Conservation (phyloP, 2,113 vertebrate genomes). For the Physeter macrocephalus region DNA sequence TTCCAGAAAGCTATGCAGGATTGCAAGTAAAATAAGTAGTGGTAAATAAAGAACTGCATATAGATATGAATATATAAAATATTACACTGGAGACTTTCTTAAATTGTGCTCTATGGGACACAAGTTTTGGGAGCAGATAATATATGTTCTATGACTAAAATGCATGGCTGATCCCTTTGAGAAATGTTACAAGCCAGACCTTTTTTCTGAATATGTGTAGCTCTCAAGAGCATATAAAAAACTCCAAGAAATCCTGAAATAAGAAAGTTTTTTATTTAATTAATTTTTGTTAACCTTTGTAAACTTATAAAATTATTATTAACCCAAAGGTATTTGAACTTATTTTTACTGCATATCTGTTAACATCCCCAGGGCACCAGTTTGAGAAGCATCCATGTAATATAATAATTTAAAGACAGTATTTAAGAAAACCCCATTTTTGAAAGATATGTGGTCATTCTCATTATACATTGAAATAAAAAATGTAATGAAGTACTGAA, state of each 20-base stretch:
- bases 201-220: conserved; percentile 20
- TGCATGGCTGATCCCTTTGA: not conserved
- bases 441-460: not conserved
- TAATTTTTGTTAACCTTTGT: not conserved
- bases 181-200: not conserved
- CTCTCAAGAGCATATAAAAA: not conserved
- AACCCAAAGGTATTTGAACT: not conserved
- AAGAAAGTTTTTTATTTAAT: not conserved
- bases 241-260: not conserved
- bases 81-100: not conserved
- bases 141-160: not conserved
- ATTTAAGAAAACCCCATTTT: not conserved
- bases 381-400: not conserved
- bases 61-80: not conserved
- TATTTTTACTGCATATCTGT: not conserved
- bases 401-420: not conserved
- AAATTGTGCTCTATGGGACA: not conserved
- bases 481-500: not conserved
- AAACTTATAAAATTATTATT: not conserved
- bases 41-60: not conserved
- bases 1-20: not conserved
- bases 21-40: not conserved
- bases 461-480: not conserved
- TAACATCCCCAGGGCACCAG: not conserved
- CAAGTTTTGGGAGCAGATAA: not conserved